phyloP scores from a whole-genome alignment of 2,888 invertebrate species.

The Candidula unifasciata region DNA sequence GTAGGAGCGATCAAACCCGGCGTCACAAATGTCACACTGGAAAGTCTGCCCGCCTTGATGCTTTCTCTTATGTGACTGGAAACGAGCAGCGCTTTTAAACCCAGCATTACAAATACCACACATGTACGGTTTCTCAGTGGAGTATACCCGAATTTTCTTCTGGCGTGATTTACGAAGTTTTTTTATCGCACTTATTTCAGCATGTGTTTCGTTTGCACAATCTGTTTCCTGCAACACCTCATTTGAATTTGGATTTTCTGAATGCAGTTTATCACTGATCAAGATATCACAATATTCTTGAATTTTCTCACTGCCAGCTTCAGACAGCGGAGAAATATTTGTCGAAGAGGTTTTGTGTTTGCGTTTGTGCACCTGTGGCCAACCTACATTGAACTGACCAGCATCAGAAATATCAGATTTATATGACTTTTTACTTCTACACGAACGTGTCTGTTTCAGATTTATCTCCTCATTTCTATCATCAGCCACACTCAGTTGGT shows the following conservation, averaged over 20 bases:
- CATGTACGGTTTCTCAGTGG: not conserved
- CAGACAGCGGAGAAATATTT: not conserved
- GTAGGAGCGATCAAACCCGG: not conserved
- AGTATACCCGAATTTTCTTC: not conserved
- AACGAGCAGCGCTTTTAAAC: not conserved
- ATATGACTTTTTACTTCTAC: not conserved
- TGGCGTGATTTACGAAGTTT: not conserved
- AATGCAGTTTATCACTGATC: not conserved
- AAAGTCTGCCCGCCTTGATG: not conserved
- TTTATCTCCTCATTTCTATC: no score
- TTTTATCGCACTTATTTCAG: no score
- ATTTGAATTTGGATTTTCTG: not conserved
- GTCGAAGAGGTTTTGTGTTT: not conserved
- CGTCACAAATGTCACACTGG: not conserved
- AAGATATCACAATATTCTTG: not conserved
- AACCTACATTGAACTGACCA: not conserved
- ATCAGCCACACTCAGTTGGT: no score
- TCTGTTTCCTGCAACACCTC: not conserved
- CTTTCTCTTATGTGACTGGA: not conserved
- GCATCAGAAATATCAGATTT: not conserved
- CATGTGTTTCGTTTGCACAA: not conserved
- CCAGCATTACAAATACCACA: conserved; percentile 1
- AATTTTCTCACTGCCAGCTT: not conserved
- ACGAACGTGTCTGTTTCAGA: not conserved
- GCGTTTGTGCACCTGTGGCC: not conserved